A percentile compares a stretch with the other conserved stretches of the same genome.
phyloP scores from a whole-genome alignment of 2,888 invertebrate genomes.

The Drosophila monieri region DNA sequence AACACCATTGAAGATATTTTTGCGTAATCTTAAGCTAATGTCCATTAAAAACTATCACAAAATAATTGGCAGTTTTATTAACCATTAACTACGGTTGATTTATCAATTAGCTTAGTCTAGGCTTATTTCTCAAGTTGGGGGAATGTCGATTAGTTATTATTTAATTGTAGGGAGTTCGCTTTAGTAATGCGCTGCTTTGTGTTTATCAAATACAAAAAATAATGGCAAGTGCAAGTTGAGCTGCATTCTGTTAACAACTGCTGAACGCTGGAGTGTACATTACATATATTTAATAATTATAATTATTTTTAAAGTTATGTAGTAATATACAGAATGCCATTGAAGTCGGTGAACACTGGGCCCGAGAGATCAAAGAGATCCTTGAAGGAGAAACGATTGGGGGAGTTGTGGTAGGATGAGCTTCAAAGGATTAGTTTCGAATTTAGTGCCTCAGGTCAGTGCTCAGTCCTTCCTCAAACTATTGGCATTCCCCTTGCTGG shows the following conservation, averaged over 20 bases:
- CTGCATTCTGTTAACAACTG: slow-evolving; percentile 30
- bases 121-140: slow-evolving; percentile 25
- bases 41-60: slow-evolving; percentile 78
- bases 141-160: slow-evolving; percentile 17
- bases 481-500: slow-evolving; percentile 43
- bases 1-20: slow-evolving; percentile 64
- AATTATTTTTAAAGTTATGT: slow-evolving; percentile 27
- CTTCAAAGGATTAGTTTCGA: slow-evolving; percentile 23
- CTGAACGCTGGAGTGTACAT: slow-evolving; percentile 21
- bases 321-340: slow-evolving; percentile 36
- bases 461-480: slow-evolving; percentile 36
- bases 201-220: slow-evolving; percentile 58
- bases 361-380: slow-evolving; percentile 48
- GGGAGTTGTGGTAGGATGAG: slow-evolving; percentile 28
- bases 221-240: slow-evolving; percentile 76
- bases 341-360: slow-evolving; percentile 35
- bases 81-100: slow-evolving; percentile 48
- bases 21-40: slow-evolving; percentile 43
- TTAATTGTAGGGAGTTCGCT: slow-evolving; percentile 28
- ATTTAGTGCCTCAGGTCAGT: slow-evolving; percentile 35
- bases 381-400: slow-evolving; percentile 40
- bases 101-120: slow-evolving; percentile 31
- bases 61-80: slow-evolving; percentile 81
- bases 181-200: slow-evolving; percentile 22
- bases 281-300: neutral